Evolutionary conservation across 2,113 vertebrate genomes (phyloP).

Genomic region (Microcebus ravelobensis): DNA sequence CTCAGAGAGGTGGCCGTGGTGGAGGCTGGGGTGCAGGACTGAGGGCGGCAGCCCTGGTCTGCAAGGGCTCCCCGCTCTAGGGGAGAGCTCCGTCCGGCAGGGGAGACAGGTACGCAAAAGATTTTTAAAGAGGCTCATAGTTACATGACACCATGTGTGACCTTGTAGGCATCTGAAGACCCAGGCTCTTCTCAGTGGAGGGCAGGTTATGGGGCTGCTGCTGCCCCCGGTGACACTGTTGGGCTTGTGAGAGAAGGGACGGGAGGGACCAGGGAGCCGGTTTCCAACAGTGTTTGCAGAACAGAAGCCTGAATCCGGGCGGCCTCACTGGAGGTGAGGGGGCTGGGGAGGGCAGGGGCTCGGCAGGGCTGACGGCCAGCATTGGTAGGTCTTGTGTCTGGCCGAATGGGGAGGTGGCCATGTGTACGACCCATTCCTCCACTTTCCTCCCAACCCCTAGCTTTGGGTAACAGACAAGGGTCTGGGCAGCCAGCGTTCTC

Average conservation of each 20-base stretch:
- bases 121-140: neutral
- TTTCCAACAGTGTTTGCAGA: neutral
- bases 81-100: rapidly evolving
- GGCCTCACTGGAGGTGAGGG: rapidly evolving
- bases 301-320: neutral
- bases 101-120: neutral
- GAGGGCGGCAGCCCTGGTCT: rapidly evolving
- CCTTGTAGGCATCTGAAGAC: neutral
- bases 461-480: neutral
- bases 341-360: neutral
- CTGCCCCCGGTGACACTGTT: rapidly evolving
- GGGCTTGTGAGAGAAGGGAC: neutral
- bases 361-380: rapidly evolving
- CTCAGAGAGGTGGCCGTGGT: neutral
- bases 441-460: neutral
- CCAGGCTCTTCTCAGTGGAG: neutral
- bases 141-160: rapidly evolving
- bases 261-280: rapidly evolving
- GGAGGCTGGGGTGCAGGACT: neutral
- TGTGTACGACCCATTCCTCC: rapidly evolving
- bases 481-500: rapidly evolving
- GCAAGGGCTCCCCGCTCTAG: neutral
- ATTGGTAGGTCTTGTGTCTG: rapidly evolving
- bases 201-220: rapidly evolving
- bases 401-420: neutral